Percentiles rank a stretch among this genome's conserved stretches.
Evolutionary conservation across 1,140 invertebrate species (phyloP).

Genomic region (Ips nitidus): DNA sequence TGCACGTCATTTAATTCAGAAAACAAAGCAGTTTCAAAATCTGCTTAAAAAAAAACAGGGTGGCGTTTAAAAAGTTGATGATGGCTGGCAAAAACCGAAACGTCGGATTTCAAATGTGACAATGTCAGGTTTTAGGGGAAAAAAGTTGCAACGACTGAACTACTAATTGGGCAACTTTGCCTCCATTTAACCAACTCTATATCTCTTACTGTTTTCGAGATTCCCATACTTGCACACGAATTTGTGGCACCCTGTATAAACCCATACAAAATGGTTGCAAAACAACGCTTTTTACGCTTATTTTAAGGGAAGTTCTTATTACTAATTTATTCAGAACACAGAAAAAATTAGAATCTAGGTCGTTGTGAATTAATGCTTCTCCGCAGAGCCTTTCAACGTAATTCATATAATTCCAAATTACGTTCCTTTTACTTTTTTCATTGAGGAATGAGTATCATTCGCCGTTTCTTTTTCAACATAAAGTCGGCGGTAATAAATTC

Average conservation of each 20-base stretch:
- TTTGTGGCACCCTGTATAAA: neutral
- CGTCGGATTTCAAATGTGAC: too few relatives aligned
- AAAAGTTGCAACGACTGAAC: neutral
- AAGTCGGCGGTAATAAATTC: slow-evolving; percentile 15
- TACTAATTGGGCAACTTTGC: neutral
- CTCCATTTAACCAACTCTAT: neutral
- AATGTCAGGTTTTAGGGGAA: too few relatives aligned
- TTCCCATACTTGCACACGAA: neutral
- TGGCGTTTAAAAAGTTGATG: too few relatives aligned
- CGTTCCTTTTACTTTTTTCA: slow-evolving; percentile 12
- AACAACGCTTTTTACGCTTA: too few relatives aligned
- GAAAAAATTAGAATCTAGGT: neutral
- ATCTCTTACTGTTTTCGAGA: neutral
- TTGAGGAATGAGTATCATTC: slow-evolving; percentile 3
- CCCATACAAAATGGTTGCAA: too few relatives aligned
- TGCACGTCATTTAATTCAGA: too few relatives aligned
- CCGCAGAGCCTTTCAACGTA: neutral
- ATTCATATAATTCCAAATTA: slow-evolving; percentile 13
- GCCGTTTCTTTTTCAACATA: slow-evolving; percentile 3
- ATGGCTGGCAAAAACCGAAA: too few relatives aligned
- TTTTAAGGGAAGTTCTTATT: too few relatives aligned
- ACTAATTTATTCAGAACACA: neutral
- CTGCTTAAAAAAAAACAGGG: too few relatives aligned
- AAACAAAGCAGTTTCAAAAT: too few relatives aligned
- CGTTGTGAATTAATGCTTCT: neutral